Percentiles rank a stretch among this genome's conserved stretches.
phyloP scores from a whole-genome alignment of 2,113 vertebrate species.

The Epinephelus lanceolatus region DNA sequence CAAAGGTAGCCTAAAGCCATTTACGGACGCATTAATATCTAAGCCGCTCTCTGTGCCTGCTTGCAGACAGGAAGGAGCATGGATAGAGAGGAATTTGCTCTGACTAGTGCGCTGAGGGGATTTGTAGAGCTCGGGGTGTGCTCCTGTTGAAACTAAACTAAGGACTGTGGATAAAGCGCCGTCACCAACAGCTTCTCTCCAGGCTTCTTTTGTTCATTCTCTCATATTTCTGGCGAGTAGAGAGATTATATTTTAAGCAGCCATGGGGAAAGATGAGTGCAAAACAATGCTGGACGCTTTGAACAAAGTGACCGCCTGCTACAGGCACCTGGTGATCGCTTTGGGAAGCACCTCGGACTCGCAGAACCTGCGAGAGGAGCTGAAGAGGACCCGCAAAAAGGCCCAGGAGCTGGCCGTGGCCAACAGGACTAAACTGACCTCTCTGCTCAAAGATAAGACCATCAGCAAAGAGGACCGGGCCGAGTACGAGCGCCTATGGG shows the following conservation, averaged over 20 bases:
- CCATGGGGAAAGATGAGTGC: slow-evolving; percentile 94
- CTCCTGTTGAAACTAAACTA: slow-evolving; percentile 76
- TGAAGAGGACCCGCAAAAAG: slow-evolving; percentile 93
- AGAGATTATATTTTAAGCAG: background rate
- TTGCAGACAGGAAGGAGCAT: slow-evolving; percentile 75
- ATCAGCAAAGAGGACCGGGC: slow-evolving; percentile 90
- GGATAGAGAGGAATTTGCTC: slow-evolving; percentile 80
- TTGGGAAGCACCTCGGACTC: slow-evolving; percentile 96
- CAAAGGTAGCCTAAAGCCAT: slow-evolving; percentile 78
- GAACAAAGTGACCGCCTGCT: slow-evolving; percentile 94
- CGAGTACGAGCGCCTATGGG: slow-evolving; percentile 97
- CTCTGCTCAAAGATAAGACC: slow-evolving; percentile 89
- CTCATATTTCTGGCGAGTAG: slow-evolving; percentile 22
- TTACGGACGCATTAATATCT: slow-evolving; percentile 80
- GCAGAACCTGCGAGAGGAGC: slow-evolving; percentile 93
- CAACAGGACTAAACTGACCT: slow-evolving; percentile 90
- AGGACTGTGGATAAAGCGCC: slow-evolving; percentile 26
- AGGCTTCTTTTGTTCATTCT: slow-evolving; percentile 22
- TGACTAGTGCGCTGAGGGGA: slow-evolving; percentile 72
- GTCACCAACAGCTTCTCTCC: slow-evolving; percentile 27
- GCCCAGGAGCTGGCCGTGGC: slow-evolving; percentile 94
- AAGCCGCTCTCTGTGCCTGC: slow-evolving; percentile 72
- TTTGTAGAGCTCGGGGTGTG: slow-evolving; percentile 65
- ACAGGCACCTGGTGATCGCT: slow-evolving; percentile 94
- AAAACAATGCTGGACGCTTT: slow-evolving; percentile 95